A percentile compares a stretch with the other conserved stretches of the same genome.
These are phyloP conservation scores for Molorchus minor DNA, from an alignment of 2,888 invertebrate genomes.

Conservation along the genomic window DNA sequence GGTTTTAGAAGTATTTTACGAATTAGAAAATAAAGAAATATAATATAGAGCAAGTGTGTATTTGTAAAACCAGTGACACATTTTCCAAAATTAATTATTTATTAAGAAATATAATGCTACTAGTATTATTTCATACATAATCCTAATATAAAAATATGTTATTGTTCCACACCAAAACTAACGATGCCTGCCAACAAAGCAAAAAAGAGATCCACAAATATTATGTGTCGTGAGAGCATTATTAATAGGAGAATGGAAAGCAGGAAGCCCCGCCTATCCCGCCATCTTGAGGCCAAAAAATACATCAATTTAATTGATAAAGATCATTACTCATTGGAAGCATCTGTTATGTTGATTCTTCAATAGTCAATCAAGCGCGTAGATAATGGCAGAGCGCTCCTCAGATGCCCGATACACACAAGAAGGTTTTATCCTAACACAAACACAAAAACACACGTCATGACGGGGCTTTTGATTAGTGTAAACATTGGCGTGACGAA, in stretches of 20 bases:
- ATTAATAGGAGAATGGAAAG: conserved; percentile 8
- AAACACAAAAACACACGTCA: conserved; percentile 35
- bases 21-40: too few species aligned
- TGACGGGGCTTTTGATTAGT: conserved; percentile 18
- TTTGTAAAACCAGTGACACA: too few species aligned
- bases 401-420: conserved; percentile 21
- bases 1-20: too few species aligned
- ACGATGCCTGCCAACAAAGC: conserved; percentile 7
- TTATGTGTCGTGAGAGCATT: conserved; percentile 9
- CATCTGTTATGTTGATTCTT: conserved; percentile 56
- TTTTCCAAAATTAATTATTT: too few species aligned
- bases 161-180: conserved; percentile 7
- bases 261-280: conserved; percentile 46
- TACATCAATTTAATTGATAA: conserved; percentile 59
- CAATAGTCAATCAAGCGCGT: conserved; percentile 54
- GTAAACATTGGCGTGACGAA: conserved; percentile 17
- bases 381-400: conserved; percentile 41
- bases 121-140: too few species aligned
- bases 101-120: too few species aligned
- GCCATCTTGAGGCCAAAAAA: conserved; percentile 55
- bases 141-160: too few species aligned
- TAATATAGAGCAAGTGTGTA: too few species aligned
- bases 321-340: conserved; percentile 59
- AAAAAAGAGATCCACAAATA: conserved; percentile 12
- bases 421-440: conserved; percentile 29